Evolutionary conservation across 2,797 vertebrate genomes (phyloP).

Genomic region (Benthosema pterotum): DNA sequence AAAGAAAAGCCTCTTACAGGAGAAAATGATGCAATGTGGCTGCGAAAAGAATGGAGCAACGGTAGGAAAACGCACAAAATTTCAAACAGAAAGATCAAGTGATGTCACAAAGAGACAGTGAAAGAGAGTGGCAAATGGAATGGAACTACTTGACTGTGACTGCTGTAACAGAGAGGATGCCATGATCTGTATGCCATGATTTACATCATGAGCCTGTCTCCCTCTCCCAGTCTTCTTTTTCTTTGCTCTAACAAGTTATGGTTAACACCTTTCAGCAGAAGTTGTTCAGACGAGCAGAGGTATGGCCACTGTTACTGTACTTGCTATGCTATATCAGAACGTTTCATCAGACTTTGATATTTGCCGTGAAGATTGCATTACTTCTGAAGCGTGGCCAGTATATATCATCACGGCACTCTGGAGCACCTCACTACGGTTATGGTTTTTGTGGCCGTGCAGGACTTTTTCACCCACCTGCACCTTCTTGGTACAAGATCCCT

Average conservation of each 20-base stretch:
- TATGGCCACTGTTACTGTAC: conserved; percentile 58
- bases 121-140: too few relatives aligned
- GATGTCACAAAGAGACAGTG: too few relatives aligned
- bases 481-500: not conserved
- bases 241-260: too few relatives aligned
- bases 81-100: not conserved
- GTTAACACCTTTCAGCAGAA: conserved; percentile 40
- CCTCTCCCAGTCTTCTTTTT: conserved; percentile 27
- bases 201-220: conserved; percentile 28
- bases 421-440: not conserved
- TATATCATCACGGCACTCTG: conserved; percentile 8
- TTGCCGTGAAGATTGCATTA: conserved; percentile 6
- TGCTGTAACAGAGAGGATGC: conserved; percentile 34
- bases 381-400: too few relatives aligned
- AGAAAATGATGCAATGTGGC: conserved; percentile 14
- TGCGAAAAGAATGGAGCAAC: conserved; percentile 13
- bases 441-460: not conserved
- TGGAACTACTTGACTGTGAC: not conserved
- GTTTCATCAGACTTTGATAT: conserved; percentile 37
- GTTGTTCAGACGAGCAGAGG: conserved; percentile 60
- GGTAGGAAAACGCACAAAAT: conserved; percentile 11
- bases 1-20: conserved; percentile 24
- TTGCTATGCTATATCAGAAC: conserved; percentile 38
- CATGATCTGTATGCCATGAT: conserved; percentile 12
- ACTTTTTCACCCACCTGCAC: not conserved